Conservation (phyloP, 1,140 invertebrate species). For the Drosophila arawakana region DNA sequence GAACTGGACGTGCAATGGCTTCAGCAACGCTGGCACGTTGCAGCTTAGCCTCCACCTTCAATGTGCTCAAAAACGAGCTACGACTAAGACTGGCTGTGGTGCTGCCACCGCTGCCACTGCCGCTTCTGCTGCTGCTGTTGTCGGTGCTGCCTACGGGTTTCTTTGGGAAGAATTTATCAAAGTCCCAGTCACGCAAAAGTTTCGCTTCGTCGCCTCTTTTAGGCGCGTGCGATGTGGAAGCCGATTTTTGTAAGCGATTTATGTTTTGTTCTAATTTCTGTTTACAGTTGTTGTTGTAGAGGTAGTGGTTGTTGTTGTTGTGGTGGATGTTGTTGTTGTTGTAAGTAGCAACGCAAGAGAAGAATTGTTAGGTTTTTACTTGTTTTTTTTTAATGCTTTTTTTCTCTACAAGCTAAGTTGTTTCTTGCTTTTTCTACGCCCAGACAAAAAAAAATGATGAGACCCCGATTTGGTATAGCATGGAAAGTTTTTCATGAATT, state of each 20-base stretch:
- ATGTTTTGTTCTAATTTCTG: constrained; percentile 81
- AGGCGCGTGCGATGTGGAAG: constrained; percentile 77
- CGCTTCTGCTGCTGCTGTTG: constrained; percentile 15
- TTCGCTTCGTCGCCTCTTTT: constrained; percentile 49
- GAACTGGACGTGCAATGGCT: constrained; percentile 67
- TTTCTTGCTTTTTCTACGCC: constrained; percentile 53
- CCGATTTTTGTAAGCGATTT: constrained; percentile 83
- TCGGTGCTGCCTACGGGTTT: constrained; percentile 19
- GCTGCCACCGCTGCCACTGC: constrained; percentile 34
- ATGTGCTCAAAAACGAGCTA: constrained; percentile 72
- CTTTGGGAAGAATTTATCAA: constrained; percentile 91
- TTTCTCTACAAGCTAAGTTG: constrained; percentile 19
- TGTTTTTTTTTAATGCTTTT: constrained; percentile 12
- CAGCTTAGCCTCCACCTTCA: constrained; percentile 75
- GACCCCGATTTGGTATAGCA: constrained; percentile 41
- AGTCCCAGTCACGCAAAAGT: constrained; percentile 92
- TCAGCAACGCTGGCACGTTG: constrained; percentile 77
- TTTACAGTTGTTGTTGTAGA: constrained; percentile 49
- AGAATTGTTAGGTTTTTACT: constrained; percentile 66
- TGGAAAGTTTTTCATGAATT: constrained; percentile 82
- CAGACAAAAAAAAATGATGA: constrained; percentile 33
- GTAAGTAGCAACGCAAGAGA: constrained; percentile 77
- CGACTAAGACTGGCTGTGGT: constrained; percentile 69
- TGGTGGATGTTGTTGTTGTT: constrained; percentile 59
- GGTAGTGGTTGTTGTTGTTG: constrained; percentile 45